These are phyloP conservation scores for Pollenia labialis DNA, from an alignment of 2,888 invertebrate genomes.

Conservation along the genomic window DNA sequence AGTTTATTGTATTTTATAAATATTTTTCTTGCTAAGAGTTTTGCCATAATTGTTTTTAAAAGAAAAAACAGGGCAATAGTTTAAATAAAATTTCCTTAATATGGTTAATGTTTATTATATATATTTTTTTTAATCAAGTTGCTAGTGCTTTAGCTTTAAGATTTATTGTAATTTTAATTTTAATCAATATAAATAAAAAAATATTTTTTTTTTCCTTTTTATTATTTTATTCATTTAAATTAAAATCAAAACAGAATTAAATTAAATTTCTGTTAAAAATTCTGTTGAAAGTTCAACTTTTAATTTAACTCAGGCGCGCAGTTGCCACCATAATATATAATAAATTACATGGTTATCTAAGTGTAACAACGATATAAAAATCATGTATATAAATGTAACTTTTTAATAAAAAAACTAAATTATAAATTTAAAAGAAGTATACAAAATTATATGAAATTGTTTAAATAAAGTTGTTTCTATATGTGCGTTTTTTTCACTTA, in stretches of 20 bases:
- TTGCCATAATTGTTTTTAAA: neutral
- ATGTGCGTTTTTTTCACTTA: neutral
- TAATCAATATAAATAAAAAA: too few relatives aligned
- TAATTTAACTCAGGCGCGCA: neutral
- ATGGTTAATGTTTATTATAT: too few relatives aligned
- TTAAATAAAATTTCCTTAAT: too few relatives aligned
- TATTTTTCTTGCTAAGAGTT: constrained; percentile 3
- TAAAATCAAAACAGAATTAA: too few relatives aligned
- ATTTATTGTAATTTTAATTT: too few relatives aligned
- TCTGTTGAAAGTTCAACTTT: neutral
- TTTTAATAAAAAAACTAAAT: neutral
- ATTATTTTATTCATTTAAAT: too few relatives aligned
- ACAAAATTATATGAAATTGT: neutral
- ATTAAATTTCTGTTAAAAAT: too few relatives aligned
- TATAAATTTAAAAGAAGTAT: neutral
- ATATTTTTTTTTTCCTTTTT: too few relatives aligned
- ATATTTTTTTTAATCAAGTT: too few relatives aligned
- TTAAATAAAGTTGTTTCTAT: constrained; percentile 18
- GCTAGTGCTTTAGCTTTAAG: too few relatives aligned
- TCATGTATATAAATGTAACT: neutral
- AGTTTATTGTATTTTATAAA: neutral
- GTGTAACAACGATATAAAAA: constrained; percentile 30
- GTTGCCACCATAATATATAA: neutral
- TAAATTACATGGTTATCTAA: constrained; percentile 33
- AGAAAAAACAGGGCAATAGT: too few relatives aligned